Base-by-base conservation (phyloP, 2,888 invertebrate genomes). In the Drosophila cracens region DNA sequence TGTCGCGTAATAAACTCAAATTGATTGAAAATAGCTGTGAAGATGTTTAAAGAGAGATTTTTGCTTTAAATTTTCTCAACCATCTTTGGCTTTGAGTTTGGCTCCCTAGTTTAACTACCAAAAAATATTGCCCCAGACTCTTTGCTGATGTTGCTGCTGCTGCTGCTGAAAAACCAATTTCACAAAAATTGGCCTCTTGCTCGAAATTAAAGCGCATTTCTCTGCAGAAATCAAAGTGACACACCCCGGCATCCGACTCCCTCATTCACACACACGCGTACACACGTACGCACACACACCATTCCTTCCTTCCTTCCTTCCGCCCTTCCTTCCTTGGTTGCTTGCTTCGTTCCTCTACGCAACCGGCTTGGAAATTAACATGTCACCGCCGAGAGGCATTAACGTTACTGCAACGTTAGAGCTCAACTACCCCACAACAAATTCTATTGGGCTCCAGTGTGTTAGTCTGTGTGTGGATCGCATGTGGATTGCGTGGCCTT, bases 301-400 rank as follows among this genome's bases (percentile, higher is more conserved):
- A 13, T 27, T 4, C 21, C 34, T n/a, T 4, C 13, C 54, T 33
- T 2, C 33, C 46, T 10, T 16, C 25, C 53, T 53, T 53, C 52
- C 29, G 27, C 18, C 2, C 38, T 10, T 25, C 25, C 36, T 53
- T 38, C 52, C 60, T 38, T 52, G 1, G 18, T 8, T 34, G 25
- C 36, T 18, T 18, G 25, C 16, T 25, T 34, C 10, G 21, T 38
- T 54, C 34, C 59, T 53, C 21, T 27, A 53, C 49, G 31, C 63
- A 54, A 21, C 72, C 53, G 68, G 62, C 61, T 73, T 56, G 59
- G 64, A 86, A 87, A 87, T 87, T 83, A 87, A 88, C 88, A 88
- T 88, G 87, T 78, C 74, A 80, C 86, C 86, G 75, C 78, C 68
- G 86, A 88, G 86, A 86, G 77, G 75, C 83, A 86, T 88, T 87